A percentile compares a stretch with the other conserved stretches of the same genome.
These are phyloP conservation scores for Epicampocera succincta DNA, from an alignment of 2,888 invertebrate species.

Conservation along the genomic window DNA sequence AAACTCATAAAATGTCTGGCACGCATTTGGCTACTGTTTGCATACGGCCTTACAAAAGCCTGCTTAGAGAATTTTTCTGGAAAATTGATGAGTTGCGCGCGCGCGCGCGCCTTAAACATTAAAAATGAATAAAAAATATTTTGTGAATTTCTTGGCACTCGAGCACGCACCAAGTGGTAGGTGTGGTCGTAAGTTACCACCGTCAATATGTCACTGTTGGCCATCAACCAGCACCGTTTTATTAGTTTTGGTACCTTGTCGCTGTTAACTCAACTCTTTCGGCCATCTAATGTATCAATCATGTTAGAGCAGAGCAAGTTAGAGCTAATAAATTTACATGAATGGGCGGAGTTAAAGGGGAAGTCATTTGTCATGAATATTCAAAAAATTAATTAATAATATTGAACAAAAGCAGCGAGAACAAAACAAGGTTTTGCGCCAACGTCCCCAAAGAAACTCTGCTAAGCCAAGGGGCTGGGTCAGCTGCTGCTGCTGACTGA, in stretches of 20 bases:
- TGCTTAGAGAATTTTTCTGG: constrained; percentile 26
- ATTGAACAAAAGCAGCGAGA: constrained; percentile 4
- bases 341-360: constrained; percentile 64
- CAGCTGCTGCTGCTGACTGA: neutral
- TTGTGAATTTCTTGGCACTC: constrained; percentile 15
- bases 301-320: constrained; percentile 31
- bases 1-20: constrained; percentile 62
- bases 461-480: neutral
- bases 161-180: constrained; percentile 47
- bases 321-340: constrained; percentile 55
- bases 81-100: constrained; percentile 61
- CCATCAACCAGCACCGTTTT: constrained; percentile 9
- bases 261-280: constrained; percentile 28
- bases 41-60: constrained; percentile 16
- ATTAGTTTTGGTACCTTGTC: constrained; percentile 26
- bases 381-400: constrained; percentile 70
- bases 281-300: constrained; percentile 56
- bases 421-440: neutral
- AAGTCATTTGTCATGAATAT: constrained; percentile 71
- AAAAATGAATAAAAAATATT: constrained; percentile 27
- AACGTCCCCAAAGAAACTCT: neutral
- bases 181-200: constrained; percentile 48
- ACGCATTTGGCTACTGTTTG: constrained; percentile 64
- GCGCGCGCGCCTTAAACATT: constrained; percentile 54
- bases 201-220: constrained; percentile 49